Conservation (phyloP, 2,888 invertebrate genomes). For the Cosmorhoe ocellata region DNA sequence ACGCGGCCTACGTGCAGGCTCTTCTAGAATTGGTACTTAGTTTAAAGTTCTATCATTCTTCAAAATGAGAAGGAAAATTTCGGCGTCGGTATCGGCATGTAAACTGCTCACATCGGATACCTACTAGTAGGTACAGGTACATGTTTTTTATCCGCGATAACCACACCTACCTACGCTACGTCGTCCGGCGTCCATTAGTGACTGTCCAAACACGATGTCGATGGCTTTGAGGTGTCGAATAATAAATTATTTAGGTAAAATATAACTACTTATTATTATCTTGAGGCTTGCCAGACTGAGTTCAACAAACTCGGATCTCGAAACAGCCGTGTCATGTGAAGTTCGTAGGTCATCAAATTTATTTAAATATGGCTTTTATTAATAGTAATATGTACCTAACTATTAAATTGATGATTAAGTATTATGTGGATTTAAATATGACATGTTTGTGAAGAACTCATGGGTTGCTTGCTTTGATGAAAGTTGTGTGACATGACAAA, state of each 20-base stretch:
- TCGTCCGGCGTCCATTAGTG: constrained; percentile 50
- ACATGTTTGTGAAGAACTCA: too few species aligned
- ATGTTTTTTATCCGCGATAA: constrained; percentile 39
- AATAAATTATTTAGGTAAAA: constrained; percentile 40
- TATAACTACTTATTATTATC: constrained; percentile 23
- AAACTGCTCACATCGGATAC: constrained; percentile 28
- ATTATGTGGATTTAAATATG: background rate
- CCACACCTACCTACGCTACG: constrained; percentile 35
- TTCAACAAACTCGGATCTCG: constrained; percentile 21
- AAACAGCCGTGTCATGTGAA: constrained; percentile 15
- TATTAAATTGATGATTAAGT: background rate
- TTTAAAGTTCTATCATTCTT: too few species aligned
- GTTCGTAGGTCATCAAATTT: constrained; percentile 22
- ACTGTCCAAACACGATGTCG: constrained; percentile 54
- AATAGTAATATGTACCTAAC: too few species aligned
- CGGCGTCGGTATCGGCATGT: constrained; percentile 9
- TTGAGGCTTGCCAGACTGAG: constrained; percentile 10
- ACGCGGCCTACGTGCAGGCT: too few species aligned
- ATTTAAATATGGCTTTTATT: too few species aligned
- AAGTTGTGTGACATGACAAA: too few species aligned
- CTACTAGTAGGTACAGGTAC: constrained; percentile 33
- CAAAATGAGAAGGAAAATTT: too few species aligned
- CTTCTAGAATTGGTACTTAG: too few species aligned
- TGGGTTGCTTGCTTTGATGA: too few species aligned
- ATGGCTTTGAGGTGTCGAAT: constrained; percentile 49